Evolutionary conservation across 2,888 invertebrate genomes (phyloP), one percentile per base, ranked within the genome.

Genomic region (Sphaerophoria rueppellii): DNA sequence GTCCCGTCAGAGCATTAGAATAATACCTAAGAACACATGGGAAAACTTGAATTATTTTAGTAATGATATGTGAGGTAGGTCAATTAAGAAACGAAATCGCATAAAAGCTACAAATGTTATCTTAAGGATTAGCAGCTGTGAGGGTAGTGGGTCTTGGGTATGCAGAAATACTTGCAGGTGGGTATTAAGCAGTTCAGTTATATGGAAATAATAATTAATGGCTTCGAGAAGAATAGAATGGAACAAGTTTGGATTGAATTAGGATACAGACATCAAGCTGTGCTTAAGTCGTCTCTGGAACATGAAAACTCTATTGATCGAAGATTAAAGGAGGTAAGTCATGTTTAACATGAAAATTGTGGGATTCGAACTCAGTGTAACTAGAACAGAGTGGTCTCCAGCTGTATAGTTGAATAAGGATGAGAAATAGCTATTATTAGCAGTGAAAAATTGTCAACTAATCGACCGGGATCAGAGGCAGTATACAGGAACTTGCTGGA

Each of bases 11-110:
- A 34, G 12, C 24, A 34, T 37, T 67, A 34, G 16, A 52, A 24
- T 24, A 24, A 24, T 24, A 24, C 24, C 24, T 12, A 55, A 1
- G 24, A 11, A 11, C 52, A 52, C 12, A 58, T 46, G 52, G 12
- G 43, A 55, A 40, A 24, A 79, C 65, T 24, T 57, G 34, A 70
- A 63, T 61, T 40, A 70, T 67, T 32, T 48, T 48, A 48, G 16
- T 50, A 35, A 63, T 67, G 2, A 4, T 6, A 34, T 43, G 40
- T 70, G 34, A 61, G 75, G 54, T 46, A 43, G 69, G 69, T 34
- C 70, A 80, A 80, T 80, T 75, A 70, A 70, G 24, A 60, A 70
- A 67, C 32, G 14, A 69, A 63, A 37, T 58, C n/a, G 34, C 58
- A 24, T 57, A 37, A 40, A 11, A 50, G 40, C 55, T 73, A 43